Percentiles rank a stretch among this genome's conserved stretches.
phyloP scores from a whole-genome alignment of 2,113 vertebrate species.

The Myotis davidii region DNA sequence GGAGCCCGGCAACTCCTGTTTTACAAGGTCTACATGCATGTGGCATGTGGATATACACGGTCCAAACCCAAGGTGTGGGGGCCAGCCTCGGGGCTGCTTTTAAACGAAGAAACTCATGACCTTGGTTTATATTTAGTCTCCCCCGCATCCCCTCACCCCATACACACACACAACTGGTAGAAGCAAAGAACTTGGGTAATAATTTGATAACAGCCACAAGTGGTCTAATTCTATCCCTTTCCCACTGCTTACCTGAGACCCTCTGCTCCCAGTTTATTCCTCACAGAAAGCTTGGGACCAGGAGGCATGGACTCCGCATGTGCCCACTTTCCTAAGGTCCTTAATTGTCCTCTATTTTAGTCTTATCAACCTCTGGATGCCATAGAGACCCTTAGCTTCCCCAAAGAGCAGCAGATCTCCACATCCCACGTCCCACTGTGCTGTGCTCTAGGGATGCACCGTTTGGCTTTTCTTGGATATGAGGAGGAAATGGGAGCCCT shows the following conservation, averaged over 20 bases:
- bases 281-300: not conserved
- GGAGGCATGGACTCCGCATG: not conserved
- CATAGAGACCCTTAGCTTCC: not conserved
- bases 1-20: not conserved
- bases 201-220: not conserved
- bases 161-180: not conserved
- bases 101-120: not conserved
- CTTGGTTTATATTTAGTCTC: not conserved
- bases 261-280: not conserved
- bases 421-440: rapidly evolving
- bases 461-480: not conserved
- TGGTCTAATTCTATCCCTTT: no score
- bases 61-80: not conserved
- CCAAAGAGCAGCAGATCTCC: not conserved
- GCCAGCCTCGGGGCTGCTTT: not conserved
- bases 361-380: not conserved
- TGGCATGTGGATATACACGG: not conserved
- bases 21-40: no score
- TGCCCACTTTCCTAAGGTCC: not conserved
- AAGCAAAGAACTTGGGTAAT: not conserved
- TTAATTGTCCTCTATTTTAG: not conserved
- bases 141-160: not conserved
- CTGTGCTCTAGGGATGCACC: not conserved
- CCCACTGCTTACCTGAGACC: not conserved
- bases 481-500: not conserved